phyloP scores from a whole-genome alignment of 2,113 vertebrate species.

The Entomyzon cyanotis region DNA sequence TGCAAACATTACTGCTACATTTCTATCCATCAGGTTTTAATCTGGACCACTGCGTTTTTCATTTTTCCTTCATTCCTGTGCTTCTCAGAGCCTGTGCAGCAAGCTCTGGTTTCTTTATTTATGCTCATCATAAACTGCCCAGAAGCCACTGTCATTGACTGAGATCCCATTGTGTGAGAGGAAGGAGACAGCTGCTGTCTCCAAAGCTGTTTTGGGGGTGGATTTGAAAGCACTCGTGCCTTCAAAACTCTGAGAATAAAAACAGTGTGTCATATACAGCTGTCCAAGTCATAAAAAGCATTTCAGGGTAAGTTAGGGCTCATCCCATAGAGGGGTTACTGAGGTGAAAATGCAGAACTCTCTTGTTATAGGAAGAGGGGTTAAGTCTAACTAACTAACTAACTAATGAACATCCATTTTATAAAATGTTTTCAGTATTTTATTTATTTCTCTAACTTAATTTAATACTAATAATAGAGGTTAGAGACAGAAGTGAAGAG shows the following conservation, averaged over 20 bases:
- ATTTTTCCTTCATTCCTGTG: background rate
- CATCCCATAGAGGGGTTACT: background rate
- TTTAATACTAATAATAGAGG: background rate
- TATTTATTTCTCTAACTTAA: background rate
- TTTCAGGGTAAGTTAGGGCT: background rate
- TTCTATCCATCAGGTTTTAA: conserved; percentile 15
- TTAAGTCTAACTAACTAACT: background rate
- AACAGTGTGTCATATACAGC: background rate
- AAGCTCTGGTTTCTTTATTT: background rate
- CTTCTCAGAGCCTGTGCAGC: background rate
- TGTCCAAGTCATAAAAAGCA: background rate
- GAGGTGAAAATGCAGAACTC: background rate
- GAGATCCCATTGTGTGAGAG: background rate
- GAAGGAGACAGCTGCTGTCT: background rate
- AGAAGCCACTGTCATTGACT: background rate
- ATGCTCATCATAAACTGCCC: background rate
- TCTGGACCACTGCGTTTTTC: background rate
- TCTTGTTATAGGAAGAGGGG: background rate
- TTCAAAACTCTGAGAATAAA: background rate
- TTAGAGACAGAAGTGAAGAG: background rate
- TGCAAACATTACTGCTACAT: background rate
- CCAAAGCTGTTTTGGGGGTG: background rate
- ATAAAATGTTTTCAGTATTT: background rate
- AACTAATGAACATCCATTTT: background rate
- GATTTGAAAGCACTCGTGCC: background rate